Evolutionary conservation across 2,888 invertebrate species (phyloP), one percentile per base, ranked within the genome.

Genomic region (Augiades crinisus): DNA sequence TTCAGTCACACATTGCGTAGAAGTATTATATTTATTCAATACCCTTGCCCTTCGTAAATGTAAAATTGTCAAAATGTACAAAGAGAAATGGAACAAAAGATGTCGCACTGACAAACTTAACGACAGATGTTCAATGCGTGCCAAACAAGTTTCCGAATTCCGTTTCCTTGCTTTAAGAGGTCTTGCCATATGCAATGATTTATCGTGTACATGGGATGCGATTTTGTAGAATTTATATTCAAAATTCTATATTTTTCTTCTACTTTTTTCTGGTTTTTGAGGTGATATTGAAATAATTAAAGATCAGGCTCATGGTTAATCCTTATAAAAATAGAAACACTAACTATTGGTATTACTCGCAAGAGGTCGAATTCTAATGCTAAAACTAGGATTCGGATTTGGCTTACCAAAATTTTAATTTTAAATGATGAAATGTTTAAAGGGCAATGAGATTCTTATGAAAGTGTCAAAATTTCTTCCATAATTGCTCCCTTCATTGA

Each of bases 401-500:
- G n/a, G n/a, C n/a, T n/a, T n/a, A 10, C 10, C 10, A 27, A 10
- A 13, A 19, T 30, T 31, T n/a, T 30, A 50, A 43, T 50, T 43
- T 43, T 10, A 41, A 41, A 41, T 38, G 38, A 47, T 36, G 34
- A 46, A 53, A 49, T 55, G 56, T 60, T 63, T 54, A 56, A 54
- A 58, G 70, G 63, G 59, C 67, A 61, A 62, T 68, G 69, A 70
- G 66, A 72, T 72, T 68, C 70, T 65, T 56, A 63, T 73, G 64
- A 67, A 76, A 70, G 75, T 76, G 78, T 75, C 71, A 71, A 75
- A 81, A 75, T 75, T 73, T 78, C 74, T 72, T 77, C 70, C 66
- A 71, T 83, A 85, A 84, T 87, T 84, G 79, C 74, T 77, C 73
- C 75, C 77, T 76, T 69, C 78, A 72, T 76, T 78, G 78, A 75